Percentiles rank a stretch among this genome's conserved stretches.
phyloP scores from a whole-genome alignment of 1,140 invertebrate species.

The Drosophila jambulina region DNA sequence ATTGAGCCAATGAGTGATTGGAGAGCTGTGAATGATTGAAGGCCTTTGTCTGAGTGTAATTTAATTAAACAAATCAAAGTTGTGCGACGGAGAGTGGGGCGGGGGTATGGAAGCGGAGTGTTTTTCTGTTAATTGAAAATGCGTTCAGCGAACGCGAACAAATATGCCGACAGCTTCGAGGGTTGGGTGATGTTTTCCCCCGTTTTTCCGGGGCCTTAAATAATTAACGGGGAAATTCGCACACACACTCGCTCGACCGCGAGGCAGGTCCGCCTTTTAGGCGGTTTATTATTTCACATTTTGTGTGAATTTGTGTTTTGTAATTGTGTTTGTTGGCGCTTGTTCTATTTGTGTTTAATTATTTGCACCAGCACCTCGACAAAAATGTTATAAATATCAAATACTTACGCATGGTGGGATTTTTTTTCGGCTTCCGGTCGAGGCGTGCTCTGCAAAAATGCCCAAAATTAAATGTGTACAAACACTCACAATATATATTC shows the following conservation, averaged over 20 bases:
- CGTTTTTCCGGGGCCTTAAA: constrained; percentile 49
- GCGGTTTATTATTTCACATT: constrained; percentile 47
- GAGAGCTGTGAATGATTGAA: constrained; percentile 82
- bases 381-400: constrained; percentile 47
- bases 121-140: constrained; percentile 79
- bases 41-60: constrained; percentile 81
- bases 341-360: constrained; percentile 54
- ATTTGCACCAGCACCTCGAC: constrained; percentile 51
- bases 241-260: constrained; percentile 22
- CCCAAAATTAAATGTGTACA: constrained; percentile 5
- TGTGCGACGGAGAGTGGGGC: constrained; percentile 9
- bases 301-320: constrained; percentile 38
- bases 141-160: constrained; percentile 67
- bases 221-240: constrained; percentile 65
- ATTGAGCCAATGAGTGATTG: constrained; percentile 82
- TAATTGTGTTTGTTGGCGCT: constrained; percentile 44
- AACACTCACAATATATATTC: constrained; percentile 14
- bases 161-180: constrained; percentile 48
- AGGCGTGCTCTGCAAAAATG: constrained; percentile 4
- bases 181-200: neutral
- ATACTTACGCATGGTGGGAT: constrained; percentile 18
- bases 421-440: neutral
- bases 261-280: constrained; percentile 37
- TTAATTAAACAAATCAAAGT: constrained; percentile 82
- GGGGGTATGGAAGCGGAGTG: constrained; percentile 18